Base-by-base conservation (phyloP, 2,888 invertebrate genomes). In the Prenolepis imparis region DNA sequence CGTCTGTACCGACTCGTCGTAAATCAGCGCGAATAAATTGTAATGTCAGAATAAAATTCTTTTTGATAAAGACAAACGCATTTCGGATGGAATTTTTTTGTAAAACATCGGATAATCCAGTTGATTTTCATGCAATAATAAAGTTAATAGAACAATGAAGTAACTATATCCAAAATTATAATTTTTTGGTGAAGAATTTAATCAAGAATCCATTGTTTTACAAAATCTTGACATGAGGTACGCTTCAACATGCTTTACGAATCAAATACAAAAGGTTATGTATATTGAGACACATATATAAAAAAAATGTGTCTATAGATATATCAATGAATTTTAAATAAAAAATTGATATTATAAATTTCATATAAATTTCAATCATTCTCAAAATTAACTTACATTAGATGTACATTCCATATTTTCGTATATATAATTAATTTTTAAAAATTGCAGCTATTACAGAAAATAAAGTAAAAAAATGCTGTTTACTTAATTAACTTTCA, bases 21-120 rank as follows among this genome's bases (percentile, higher is more conserved):
- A 80, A 80, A 80, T 80, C 32, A 80, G n/a, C 32, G 24, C 70
- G 28, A 72, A 72, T 80, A 72, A 72, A 80, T 59, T 80, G 72
- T 80, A 8, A 80, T 44, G 70, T 68, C 32, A 36, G 6, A 59
- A 57, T 44, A 1, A 70, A 9, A 59, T 59, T n/a, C 64, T 57
- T 77, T 41, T 52, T 59, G n/a, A 61, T 21, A 5, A 36, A 36
- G 24, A 72, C 18, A 72, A 72, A 28, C 18, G 24, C 59, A 36
- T 57, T 36, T 44, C 0, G 24, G 21, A 6, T 3, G 0, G n/a
- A 28, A 48, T 21, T 70, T 12, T 41, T 68, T 32, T 1, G 12
- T 44, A 24, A 21, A 59, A 39, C 28, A 18, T 36, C 64, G 12
- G 28, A 4, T 39, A 52, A 6, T 3, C 24, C 11, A 12, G 15